Conservation (phyloP, 2,113 vertebrate genomes). For the Erythrolamprus reginae region DNA sequence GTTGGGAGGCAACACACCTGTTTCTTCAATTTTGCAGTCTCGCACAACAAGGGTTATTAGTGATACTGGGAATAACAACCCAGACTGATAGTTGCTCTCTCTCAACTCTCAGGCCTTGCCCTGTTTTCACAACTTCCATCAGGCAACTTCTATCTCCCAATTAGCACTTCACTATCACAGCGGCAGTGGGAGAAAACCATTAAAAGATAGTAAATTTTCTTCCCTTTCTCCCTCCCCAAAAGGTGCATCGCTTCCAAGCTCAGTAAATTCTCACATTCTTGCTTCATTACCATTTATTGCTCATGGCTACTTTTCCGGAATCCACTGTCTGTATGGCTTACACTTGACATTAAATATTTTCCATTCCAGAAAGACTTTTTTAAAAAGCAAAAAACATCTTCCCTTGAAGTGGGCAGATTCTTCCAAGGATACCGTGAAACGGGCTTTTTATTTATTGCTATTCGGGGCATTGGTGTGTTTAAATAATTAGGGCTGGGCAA, state of each 20-base stretch:
- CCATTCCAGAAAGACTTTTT: not conserved
- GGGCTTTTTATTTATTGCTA: not conserved
- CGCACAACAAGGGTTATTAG: not conserved
- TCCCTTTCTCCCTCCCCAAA: not conserved
- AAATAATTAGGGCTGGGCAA: conserved; percentile 24
- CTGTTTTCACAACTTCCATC: conserved; percentile 26
- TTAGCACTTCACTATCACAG: conserved; percentile 27
- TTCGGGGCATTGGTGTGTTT: not conserved
- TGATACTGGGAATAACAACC: conserved; percentile 26
- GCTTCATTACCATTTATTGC: conserved; percentile 29
- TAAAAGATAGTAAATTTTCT: conserved; percentile 29
- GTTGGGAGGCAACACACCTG: not conserved
- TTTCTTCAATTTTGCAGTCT: not conserved
- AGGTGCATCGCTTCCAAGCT: not conserved
- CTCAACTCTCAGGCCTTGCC: not conserved
- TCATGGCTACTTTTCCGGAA: not conserved
- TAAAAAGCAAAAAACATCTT: not conserved
- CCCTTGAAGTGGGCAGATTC: not conserved
- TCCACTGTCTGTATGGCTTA: not conserved
- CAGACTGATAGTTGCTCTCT: not conserved
- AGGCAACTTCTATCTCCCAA: conserved; percentile 31
- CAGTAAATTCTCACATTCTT: not conserved
- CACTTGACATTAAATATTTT: not conserved
- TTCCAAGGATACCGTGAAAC: not conserved
- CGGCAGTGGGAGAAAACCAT: not conserved